These are phyloP conservation scores for Andrena bicolor DNA, from an alignment of 2,888 invertebrate genomes.

Conservation along the genomic window DNA sequence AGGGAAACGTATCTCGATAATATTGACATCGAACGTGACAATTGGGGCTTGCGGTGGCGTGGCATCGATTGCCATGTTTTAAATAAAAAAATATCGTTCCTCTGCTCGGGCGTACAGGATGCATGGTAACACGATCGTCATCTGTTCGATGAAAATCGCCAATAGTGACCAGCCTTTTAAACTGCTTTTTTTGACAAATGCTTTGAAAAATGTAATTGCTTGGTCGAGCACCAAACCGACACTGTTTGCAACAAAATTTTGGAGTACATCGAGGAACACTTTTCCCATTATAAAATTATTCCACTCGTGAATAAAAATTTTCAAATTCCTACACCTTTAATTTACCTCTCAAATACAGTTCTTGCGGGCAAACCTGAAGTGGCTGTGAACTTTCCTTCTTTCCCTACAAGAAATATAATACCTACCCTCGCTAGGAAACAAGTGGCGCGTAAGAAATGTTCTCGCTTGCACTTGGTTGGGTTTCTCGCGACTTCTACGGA, in stretches of 20 bases:
- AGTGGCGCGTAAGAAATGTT: neutral
- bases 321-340: too few relatives aligned
- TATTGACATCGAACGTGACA: constrained; percentile 2
- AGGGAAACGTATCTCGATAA: neutral
- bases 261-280: neutral
- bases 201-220: neutral
- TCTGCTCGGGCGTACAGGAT: neutral
- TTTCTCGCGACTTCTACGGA: neutral
- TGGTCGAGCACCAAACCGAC: neutral
- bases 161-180: neutral
- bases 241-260: neutral
- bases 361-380: too few relatives aligned
- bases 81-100: neutral
- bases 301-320: too few relatives aligned
- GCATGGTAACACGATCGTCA: neutral
- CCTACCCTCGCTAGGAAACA: too few relatives aligned
- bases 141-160: neutral
- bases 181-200: neutral
- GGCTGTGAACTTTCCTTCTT: too few relatives aligned
- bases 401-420: too few relatives aligned
- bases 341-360: too few relatives aligned
- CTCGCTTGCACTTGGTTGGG: neutral
- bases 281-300: too few relatives aligned
- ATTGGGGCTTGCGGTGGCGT: neutral
- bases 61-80: neutral